Percentiles rank a stretch among this genome's conserved stretches.
These are phyloP conservation scores for Myiopsitta monachus DNA, from an alignment of 2,113 vertebrate species.

Conservation along the genomic window DNA sequence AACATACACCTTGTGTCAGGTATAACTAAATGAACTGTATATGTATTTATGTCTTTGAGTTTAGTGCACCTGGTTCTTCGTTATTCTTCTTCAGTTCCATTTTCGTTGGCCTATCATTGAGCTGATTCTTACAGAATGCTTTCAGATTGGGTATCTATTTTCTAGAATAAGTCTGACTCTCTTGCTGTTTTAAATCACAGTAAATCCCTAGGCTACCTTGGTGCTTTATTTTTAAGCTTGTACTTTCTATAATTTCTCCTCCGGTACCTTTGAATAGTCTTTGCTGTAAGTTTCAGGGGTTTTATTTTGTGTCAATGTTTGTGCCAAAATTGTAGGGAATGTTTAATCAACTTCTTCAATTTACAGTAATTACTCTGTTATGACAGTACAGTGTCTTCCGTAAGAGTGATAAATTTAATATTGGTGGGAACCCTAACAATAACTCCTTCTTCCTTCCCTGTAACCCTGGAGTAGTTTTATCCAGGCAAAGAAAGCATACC, in stretches of 20 bases:
- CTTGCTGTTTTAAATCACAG: neutral
- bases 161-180: neutral
- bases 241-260: neutral
- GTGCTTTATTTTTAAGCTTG: neutral
- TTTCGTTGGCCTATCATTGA: neutral
- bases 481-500: neutral
- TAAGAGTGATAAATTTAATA: neutral
- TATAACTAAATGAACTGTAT: neutral
- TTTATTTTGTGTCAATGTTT: neutral
- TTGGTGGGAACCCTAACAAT: neutral
- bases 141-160: neutral
- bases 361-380: neutral
- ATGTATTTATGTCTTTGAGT: neutral
- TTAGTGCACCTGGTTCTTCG: neutral
- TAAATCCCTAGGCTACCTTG: neutral
- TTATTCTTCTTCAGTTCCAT: neutral
- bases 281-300: neutral
- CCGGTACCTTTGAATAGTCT: neutral
- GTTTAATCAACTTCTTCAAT: neutral
- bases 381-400: neutral
- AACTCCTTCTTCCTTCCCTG: neutral
- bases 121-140: neutral
- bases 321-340: neutral
- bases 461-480: neutral
- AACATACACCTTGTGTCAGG: accelerated